Evolutionary conservation across 2,888 invertebrate genomes (phyloP).

Genomic region (Xanthia icteritia): DNA sequence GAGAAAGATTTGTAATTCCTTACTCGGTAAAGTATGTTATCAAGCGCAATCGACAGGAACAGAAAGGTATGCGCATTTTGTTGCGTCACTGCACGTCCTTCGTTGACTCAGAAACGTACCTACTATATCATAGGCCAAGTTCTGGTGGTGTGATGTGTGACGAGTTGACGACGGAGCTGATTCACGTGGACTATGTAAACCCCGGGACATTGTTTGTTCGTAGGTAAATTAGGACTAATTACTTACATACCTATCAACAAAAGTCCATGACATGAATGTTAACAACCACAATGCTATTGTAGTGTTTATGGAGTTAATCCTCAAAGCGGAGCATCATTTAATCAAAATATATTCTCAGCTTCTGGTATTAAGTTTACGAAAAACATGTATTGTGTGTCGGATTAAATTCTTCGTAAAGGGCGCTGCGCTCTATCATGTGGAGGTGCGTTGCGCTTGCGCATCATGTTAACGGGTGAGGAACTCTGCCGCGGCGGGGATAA

Average conservation of each 20-base stretch:
- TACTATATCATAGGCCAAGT: slow-evolving; percentile 50
- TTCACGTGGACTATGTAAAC: slow-evolving; percentile 32
- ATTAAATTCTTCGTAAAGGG: slow-evolving; percentile 30
- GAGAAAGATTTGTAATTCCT: slow-evolving; percentile 57
- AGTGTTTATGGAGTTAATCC: slow-evolving; percentile 14
- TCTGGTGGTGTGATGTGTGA: slow-evolving; percentile 71
- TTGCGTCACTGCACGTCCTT: slow-evolving; percentile 69
- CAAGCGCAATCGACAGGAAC: slow-evolving; percentile 65
- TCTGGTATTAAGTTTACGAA: slow-evolving; percentile 21
- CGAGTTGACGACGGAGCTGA: slow-evolving; percentile 30
- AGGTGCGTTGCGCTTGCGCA: slow-evolving; percentile 24
- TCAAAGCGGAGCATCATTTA: slow-evolving; percentile 15
- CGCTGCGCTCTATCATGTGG: slow-evolving; percentile 16
- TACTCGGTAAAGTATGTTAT: slow-evolving; percentile 48
- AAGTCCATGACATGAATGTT: neutral
- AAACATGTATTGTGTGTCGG: slow-evolving; percentile 6
- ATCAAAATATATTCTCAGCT: slow-evolving; percentile 25
- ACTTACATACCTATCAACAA: neutral
- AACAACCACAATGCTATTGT: slow-evolving; percentile 2
- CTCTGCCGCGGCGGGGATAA: slow-evolving; percentile 40
- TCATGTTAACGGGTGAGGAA: slow-evolving; percentile 28
- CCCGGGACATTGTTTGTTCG: slow-evolving; percentile 2
- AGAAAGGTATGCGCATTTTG: slow-evolving; percentile 67
- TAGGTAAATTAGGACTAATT: neutral
- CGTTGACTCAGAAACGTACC: slow-evolving; percentile 68